Base-by-base conservation (phyloP, 2,888 invertebrate genomes). In the Isotomurus palustris region DNA sequence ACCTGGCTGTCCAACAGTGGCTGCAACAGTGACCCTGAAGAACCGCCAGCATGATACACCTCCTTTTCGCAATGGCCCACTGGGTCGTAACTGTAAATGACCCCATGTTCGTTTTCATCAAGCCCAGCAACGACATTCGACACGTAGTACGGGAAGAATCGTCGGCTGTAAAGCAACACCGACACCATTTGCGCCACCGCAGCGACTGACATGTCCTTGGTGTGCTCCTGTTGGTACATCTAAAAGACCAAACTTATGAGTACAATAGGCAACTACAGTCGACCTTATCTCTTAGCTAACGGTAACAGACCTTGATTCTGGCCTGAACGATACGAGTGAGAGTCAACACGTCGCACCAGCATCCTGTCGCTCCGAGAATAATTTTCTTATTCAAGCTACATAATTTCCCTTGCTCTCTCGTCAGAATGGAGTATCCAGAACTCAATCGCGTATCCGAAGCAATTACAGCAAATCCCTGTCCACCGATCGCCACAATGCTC, bases 71-170 rank as follows among this genome's bases (percentile, higher is more conserved):
- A 90, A 73, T 94, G 93, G 0, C 99, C 99, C 67, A 99, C 88
- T 0, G 97, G 97, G 76, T 99, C 99, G 75, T 96, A 99, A 73
- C 90, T 90, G 78, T 87, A 99, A 6, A 99, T 88, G 71, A 88
- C 88, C 8, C 99, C 99, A 74, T 90, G 88, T 2, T 95, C 97
- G 63, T 95, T 86, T 28, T 83, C 83, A 77, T 97, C 95, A 53
- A 99, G 75, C 0, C 99, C 99, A 50, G 91, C 97, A 53, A 99
- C 78, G 45, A 97, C 84, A 74, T 95, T 96, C 27, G 91, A 90
- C 22, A 96, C 88, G 74, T 96, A 99, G 76, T 96, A 97, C 0
- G 99, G 99, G 77, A 99, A 99, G 78, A 99, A 99, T 56, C 99
- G 83, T 72, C 92, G 90, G 75, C 93, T 89, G 75, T 99, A 99